Evolutionary conservation across 2,113 vertebrate species (phyloP).

Genomic region (Apaloderma vittatum): DNA sequence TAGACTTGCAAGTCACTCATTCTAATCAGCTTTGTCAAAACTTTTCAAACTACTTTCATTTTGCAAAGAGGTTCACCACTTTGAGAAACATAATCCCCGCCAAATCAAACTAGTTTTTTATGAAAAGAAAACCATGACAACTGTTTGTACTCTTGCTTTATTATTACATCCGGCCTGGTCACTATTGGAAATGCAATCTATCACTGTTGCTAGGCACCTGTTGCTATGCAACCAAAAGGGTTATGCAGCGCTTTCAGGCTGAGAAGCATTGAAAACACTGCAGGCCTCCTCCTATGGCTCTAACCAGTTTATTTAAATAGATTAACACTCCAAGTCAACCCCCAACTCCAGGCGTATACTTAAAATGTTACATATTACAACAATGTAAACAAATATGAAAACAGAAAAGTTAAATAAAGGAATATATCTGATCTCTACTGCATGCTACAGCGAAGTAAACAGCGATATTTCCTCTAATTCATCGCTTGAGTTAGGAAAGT

Average conservation of each 20-base stretch:
- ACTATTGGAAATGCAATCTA: constrained; percentile 86
- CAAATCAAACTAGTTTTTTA: constrained; percentile 71
- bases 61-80: constrained; percentile 40
- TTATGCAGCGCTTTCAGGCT: constrained; percentile 78
- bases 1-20: neutral
- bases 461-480: neutral
- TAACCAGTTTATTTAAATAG: constrained; percentile 73
- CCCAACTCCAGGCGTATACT: constrained; percentile 53
- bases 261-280: constrained; percentile 78
- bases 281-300: constrained; percentile 68
- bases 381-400: constrained; percentile 47
- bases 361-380: constrained; percentile 62
- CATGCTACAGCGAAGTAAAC: neutral
- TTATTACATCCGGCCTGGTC: constrained; percentile 83
- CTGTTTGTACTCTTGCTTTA: constrained; percentile 83
- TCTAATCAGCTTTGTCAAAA: constrained; percentile 21
- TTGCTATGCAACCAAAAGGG: constrained; percentile 85
- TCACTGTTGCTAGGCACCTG: constrained; percentile 82
- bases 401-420: constrained; percentile 48
- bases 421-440: constrained; percentile 3
- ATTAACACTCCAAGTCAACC: constrained; percentile 66
- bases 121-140: constrained; percentile 84
- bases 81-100: constrained; percentile 46
- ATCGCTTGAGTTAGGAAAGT: neutral
- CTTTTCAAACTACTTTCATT: constrained; percentile 58